A percentile compares a stretch with the other conserved stretches of the same genome.
phyloP scores from a whole-genome alignment of 2,113 vertebrate species.

The Trematomus loennbergii region DNA sequence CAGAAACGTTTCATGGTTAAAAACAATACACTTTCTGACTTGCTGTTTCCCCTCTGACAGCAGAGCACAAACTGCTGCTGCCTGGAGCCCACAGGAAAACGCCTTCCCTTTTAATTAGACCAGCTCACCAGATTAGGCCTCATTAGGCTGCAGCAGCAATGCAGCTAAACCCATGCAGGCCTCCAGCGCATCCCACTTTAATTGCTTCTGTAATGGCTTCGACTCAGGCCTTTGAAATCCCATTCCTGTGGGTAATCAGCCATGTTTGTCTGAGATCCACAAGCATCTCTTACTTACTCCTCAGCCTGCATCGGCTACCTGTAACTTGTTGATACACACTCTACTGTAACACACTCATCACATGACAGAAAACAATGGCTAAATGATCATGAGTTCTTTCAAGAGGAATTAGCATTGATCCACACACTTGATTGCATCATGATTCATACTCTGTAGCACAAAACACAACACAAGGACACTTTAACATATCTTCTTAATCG shows the following conservation, averaged over 20 bases:
- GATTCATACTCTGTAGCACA: constrained; percentile 3
- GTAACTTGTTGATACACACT: constrained; percentile 3
- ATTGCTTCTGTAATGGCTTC: constrained; percentile 79
- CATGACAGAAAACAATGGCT: background rate
- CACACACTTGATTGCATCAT: background rate
- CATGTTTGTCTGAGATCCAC: constrained; percentile 75
- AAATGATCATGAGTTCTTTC: constrained; percentile 11
- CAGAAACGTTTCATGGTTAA: constrained; percentile 15
- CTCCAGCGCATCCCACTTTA: constrained; percentile 74
- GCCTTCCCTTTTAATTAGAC: constrained; percentile 76
- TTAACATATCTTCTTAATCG: background rate
- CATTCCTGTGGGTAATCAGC: constrained; percentile 81
- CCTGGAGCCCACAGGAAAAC: constrained; percentile 58
- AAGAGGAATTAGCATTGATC: background rate
- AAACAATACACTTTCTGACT: constrained; percentile 33
- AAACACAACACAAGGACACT: background rate
- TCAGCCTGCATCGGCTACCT: constrained; percentile 25
- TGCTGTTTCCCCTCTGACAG: constrained; percentile 30
- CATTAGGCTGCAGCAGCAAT: constrained; percentile 73
- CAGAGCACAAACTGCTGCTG: constrained; percentile 35
- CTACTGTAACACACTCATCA: constrained; percentile 6
- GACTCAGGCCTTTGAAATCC: constrained; percentile 78
- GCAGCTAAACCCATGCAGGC: constrained; percentile 61
- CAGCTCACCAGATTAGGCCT: constrained; percentile 78
- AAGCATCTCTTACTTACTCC: constrained; percentile 49